phyloP scores from a whole-genome alignment of 2,113 vertebrate genomes.

The Phoxinus phoxinus region DNA sequence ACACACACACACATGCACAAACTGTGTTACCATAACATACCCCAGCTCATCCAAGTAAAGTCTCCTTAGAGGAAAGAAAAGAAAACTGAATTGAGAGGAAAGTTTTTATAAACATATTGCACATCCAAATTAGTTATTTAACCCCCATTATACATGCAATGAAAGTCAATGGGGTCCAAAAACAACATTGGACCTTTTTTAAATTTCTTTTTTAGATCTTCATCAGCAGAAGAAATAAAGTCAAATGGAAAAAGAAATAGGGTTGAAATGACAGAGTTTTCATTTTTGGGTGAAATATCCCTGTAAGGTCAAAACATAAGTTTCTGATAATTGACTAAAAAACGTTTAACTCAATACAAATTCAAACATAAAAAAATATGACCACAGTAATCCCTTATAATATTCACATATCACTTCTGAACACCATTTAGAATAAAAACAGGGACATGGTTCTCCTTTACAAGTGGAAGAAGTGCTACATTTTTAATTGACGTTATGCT shows the following conservation, averaged over 20 bases:
- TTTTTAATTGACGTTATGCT: conserved; percentile 24
- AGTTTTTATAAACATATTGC: neutral
- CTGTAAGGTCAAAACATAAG: neutral
- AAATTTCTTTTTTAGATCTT: neutral
- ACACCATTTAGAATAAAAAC: neutral
- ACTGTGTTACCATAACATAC: conserved; percentile 65
- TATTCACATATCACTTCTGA: neutral
- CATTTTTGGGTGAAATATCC: neutral
- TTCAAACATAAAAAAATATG: neutral
- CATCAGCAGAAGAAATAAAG: neutral
- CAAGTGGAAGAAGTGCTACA: conserved; percentile 3
- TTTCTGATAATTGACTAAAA: neutral
- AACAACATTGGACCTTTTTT: neutral
- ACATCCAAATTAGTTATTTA: neutral
- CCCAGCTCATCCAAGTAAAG: conserved; percentile 70
- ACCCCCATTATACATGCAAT: neutral
- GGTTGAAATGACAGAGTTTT: neutral
- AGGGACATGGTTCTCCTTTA: neutral
- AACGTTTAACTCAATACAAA: neutral
- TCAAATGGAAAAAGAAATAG: neutral
- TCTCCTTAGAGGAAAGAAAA: conserved; percentile 65
- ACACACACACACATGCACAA: neutral
- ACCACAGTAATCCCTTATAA: neutral
- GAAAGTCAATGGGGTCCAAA: neutral
- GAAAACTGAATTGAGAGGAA: neutral